A percentile compares a stretch with the other conserved stretches of the same genome.
phyloP scores from a whole-genome alignment of 1,140 invertebrate species.

The Platorchestia sp. region DNA sequence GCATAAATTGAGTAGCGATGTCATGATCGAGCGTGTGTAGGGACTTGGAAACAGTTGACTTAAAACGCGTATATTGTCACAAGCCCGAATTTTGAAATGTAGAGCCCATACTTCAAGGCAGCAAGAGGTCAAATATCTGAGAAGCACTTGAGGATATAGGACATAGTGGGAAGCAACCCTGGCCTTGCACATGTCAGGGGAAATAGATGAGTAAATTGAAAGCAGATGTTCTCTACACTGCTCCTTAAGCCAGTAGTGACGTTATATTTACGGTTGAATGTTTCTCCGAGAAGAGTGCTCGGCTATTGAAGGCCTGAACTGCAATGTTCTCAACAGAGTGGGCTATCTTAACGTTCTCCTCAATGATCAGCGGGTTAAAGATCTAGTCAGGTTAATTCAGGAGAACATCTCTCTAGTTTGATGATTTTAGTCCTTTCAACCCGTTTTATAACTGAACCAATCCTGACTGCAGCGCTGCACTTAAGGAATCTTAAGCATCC shows the following conservation, averaged over 20 bases:
- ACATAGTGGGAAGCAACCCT: background rate
- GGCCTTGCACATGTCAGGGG: background rate
- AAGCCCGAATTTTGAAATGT: too few relatives aligned
- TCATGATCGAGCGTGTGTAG: background rate
- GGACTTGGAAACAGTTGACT: too few relatives aligned
- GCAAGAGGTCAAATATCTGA: background rate
- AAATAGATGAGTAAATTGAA: background rate
- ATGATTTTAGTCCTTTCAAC: background rate
- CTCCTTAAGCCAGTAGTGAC: background rate
- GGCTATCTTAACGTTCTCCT: too few relatives aligned
- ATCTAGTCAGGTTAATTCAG: background rate
- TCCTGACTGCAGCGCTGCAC: background rate
- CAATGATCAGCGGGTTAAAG: too few relatives aligned
- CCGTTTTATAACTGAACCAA: background rate
- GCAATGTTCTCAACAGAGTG: too few relatives aligned
- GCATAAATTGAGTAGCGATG: background rate
- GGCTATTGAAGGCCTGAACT: too few relatives aligned
- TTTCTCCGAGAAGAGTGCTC: too few relatives aligned
- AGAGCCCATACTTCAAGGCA: too few relatives aligned
- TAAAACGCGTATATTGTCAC: too few relatives aligned
- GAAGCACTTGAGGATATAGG: background rate
- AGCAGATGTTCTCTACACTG: background rate
- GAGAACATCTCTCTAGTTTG: background rate
- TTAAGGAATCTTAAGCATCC: background rate
- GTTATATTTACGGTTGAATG: background rate